Base-by-base conservation (phyloP, 2,797 vertebrate genomes). In the Eulemur albifrons region DNA sequence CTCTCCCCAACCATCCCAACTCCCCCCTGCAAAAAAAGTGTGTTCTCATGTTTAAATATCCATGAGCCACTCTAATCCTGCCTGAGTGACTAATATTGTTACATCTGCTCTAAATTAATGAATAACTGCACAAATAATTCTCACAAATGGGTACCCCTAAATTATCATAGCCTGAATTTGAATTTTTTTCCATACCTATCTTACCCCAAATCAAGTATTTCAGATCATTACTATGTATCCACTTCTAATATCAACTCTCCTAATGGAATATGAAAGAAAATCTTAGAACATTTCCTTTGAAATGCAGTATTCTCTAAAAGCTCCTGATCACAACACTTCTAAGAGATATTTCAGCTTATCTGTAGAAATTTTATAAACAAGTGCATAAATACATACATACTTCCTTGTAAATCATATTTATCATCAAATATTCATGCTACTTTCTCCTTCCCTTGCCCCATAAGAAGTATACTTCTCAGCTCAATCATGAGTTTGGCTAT, bases 161-260 rank as follows among this genome's bases (percentile, higher is more conserved):
- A 92, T 97, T 86, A 72, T 82, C 76, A 82, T 30, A 75, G 3
- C 25, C 72, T 82, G 27, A 92, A 73, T 96, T 77, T 82, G 20
- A 88, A 73, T 90, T 88, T 88, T 92, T 43, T 57, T 50, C 23
- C 57, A 23, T 35, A 88, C 17, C 3, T 59, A 43, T 82, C 40
- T 93, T 43, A 88, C 54, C 43, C 65, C 10, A 52, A 48, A 4
- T 57, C 67, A 57, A 52, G 7, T 61, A 90, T 73, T 85, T 90
- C 48, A 84, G 2, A 72, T 93, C n/a, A 81, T 84, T 48, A 57
- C 35, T 77, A 38, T 57, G 35, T 61, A 79, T 73, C 18, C 12
- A 69, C 23, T 95, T 79, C 79, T 45, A 73, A 85, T 82, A 57
- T 15, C 65, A 90, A 76, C 20, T 89, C 50, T 43, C 43, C 20